Evolutionary conservation across 2,797 vertebrate genomes (phyloP).

Genomic region (Chaenodraco wilsoni): DNA sequence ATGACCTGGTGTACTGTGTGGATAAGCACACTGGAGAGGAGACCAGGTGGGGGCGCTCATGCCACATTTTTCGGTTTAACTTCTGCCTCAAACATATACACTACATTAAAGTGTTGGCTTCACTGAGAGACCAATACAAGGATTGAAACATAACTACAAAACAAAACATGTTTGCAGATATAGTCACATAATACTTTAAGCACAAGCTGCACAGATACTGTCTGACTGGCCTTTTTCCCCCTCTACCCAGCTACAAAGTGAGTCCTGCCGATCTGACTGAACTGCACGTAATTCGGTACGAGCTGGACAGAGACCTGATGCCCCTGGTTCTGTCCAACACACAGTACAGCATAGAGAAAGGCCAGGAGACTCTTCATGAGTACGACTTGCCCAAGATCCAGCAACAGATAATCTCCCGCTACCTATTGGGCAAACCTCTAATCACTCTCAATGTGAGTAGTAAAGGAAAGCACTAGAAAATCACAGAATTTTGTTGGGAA

Average conservation of each 20-base stretch:
- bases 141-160: background rate
- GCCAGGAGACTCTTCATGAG: constrained; percentile 87
- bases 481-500: background rate
- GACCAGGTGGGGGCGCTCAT: constrained; percentile 83
- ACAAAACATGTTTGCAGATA: background rate
- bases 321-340: constrained; percentile 93
- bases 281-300: constrained; percentile 92
- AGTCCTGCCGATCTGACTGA: constrained; percentile 90
- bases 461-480: background rate
- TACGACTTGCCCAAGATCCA: constrained; percentile 92
- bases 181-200: background rate
- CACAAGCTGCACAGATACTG: background rate
- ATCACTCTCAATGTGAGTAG: constrained; percentile 86
- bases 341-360: constrained; percentile 92
- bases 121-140: background rate
- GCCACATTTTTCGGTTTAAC: constrained; percentile 50
- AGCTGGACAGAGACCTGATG: constrained; percentile 89
- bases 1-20: constrained; percentile 85
- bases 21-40: constrained; percentile 84
- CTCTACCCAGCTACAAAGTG: constrained; percentile 86
- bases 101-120: background rate
- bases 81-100: background rate
- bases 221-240: constrained; percentile 10
- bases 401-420: constrained; percentile 89
- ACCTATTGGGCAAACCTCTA: constrained; percentile 92